These are phyloP conservation scores for Ancistrus triradiatus DNA, from an alignment of 2,113 vertebrate species.

Conservation along the genomic window DNA sequence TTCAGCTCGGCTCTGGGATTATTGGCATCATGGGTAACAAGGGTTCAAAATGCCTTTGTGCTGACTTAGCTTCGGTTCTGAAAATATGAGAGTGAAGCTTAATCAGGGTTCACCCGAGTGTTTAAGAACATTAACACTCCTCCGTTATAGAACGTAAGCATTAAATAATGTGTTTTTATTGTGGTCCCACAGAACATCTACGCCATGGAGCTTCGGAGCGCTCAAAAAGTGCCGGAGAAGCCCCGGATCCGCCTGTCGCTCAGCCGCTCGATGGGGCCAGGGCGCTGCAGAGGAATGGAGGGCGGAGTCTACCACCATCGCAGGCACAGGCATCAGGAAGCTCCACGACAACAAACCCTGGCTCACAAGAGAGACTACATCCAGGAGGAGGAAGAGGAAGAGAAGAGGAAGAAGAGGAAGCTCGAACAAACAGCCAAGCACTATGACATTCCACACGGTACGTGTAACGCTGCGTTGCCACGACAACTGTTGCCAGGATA, in stretches of 20 bases:
- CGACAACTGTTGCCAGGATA: slow-evolving; percentile 38
- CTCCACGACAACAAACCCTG: slow-evolving; percentile 10
- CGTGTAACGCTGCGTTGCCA: slow-evolving; percentile 18
- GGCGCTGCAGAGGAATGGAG: slow-evolving; percentile 39
- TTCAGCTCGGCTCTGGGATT: too few relatives aligned
- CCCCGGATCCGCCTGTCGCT: slow-evolving; percentile 71
- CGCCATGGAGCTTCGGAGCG: slow-evolving; percentile 92
- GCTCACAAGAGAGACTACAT: slow-evolving; percentile 1
- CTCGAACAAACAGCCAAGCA: slow-evolving; percentile 50
- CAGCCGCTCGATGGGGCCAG: slow-evolving; percentile 66
- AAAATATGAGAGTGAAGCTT: too few relatives aligned
- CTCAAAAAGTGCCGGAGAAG: slow-evolving; percentile 79
- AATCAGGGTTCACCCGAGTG: too few relatives aligned
- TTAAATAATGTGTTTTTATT: background rate
- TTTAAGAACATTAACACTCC: too few relatives aligned
- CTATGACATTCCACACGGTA: slow-evolving; percentile 57
- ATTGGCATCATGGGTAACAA: too few relatives aligned
- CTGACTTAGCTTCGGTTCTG: too few relatives aligned
- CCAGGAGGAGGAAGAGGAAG: slow-evolving; percentile 41
- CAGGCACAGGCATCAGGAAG: slow-evolving; percentile 34
- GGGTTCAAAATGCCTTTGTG: too few relatives aligned
- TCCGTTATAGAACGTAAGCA: too few relatives aligned
- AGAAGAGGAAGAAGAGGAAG: slow-evolving; percentile 63
- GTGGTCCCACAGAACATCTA: slow-evolving; percentile 78
- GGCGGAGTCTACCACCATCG: slow-evolving; percentile 64